Conservation (phyloP, 2,113 vertebrate genomes). For the Pseudopipra pipra region DNA sequence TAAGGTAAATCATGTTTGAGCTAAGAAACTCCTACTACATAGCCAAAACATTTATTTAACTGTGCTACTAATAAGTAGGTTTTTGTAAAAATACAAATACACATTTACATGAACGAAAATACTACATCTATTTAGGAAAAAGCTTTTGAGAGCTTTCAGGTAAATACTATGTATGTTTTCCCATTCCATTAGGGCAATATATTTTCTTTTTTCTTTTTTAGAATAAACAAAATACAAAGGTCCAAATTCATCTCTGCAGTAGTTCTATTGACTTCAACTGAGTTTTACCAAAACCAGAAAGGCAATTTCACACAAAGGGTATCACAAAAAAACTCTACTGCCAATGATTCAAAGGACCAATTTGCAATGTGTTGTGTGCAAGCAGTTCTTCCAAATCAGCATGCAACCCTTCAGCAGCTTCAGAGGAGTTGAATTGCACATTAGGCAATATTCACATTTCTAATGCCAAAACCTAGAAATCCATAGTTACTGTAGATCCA, state of each 20-base stretch:
- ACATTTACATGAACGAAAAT: constrained; percentile 30
- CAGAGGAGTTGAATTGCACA: neutral
- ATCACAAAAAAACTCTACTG: neutral
- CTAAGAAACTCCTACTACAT: constrained; percentile 29
- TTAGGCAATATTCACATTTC: neutral
- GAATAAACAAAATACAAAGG: constrained; percentile 32
- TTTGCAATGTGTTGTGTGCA: constrained; percentile 14
- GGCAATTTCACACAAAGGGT: constrained; percentile 36
- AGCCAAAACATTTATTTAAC: constrained; percentile 61
- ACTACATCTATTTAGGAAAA: neutral
- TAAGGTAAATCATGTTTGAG: constrained; percentile 34
- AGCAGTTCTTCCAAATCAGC: constrained; percentile 40
- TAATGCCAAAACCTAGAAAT: constrained; percentile 31
- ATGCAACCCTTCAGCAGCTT: constrained; percentile 9
- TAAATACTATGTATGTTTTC: constrained; percentile 26
- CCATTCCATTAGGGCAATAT: neutral
- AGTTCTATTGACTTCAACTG: neutral
- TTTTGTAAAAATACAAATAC: constrained; percentile 46
- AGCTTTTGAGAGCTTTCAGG: constrained; percentile 44
- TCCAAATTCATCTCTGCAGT: constrained; percentile 44
- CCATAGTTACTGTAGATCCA: constrained; percentile 5
- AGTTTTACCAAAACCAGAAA: constrained; percentile 28
- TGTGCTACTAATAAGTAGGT: constrained; percentile 37
- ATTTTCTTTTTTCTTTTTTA: neutral
- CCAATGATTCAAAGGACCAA: neutral